phyloP scores from a whole-genome alignment of 2,888 invertebrate genomes.

The Pachycephus smyrnensis region DNA sequence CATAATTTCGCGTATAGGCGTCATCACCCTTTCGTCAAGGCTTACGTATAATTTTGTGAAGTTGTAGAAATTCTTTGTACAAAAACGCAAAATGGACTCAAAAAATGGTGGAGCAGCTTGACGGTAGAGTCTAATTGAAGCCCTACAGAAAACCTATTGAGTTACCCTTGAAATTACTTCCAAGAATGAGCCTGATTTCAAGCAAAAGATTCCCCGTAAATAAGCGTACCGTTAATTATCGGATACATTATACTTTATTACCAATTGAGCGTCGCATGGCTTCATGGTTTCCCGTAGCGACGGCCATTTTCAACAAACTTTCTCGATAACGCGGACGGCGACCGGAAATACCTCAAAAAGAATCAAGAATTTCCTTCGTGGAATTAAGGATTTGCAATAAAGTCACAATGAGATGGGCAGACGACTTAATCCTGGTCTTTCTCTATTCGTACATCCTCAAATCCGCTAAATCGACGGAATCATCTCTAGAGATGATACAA shows the following conservation, averaged over 20 bases:
- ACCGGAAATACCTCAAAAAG: background rate
- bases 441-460: background rate
- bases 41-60: too few species aligned
- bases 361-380: background rate
- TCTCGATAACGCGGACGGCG: background rate
- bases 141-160: too few species aligned
- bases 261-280: background rate
- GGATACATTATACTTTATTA: background rate
- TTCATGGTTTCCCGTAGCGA: background rate
- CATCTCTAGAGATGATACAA: background rate
- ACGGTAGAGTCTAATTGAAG: too few species aligned
- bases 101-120: background rate
- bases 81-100: background rate
- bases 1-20: background rate
- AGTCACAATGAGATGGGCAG: background rate
- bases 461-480: background rate
- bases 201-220: background rate
- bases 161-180: background rate
- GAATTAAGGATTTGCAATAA: background rate
- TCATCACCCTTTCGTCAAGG: background rate
- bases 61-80: too few species aligned
- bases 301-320: too few species aligned
- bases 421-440: background rate
- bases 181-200: background rate
- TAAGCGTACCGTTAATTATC: too few species aligned